phyloP scores from a whole-genome alignment of 2,113 vertebrate species.

The Scolopax mira region DNA sequence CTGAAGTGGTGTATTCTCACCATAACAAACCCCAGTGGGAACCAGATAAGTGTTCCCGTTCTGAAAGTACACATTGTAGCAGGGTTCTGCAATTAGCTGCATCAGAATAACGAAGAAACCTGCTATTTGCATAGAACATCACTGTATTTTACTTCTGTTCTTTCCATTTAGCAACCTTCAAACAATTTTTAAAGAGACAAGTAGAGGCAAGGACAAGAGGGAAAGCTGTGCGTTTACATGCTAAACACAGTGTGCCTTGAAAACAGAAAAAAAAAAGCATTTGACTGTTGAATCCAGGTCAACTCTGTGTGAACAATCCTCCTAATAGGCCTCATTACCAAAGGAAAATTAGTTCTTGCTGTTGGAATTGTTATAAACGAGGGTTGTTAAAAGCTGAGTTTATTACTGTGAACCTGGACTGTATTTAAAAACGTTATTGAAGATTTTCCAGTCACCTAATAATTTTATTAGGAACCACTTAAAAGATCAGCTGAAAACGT shows the following conservation, averaged over 20 bases:
- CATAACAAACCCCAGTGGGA: conserved; percentile 13
- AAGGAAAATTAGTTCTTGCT: conserved; percentile 48
- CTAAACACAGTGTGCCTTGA: background rate
- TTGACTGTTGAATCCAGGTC: conserved; percentile 45
- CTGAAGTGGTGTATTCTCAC: background rate
- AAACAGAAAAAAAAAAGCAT: background rate
- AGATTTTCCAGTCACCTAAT: conserved; percentile 53
- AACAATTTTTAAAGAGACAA: background rate
- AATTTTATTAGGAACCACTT: conserved; percentile 54
- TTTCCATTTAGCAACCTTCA: conserved; percentile 9
- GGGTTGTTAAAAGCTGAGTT: conserved; percentile 24
- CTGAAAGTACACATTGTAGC: conserved; percentile 9
- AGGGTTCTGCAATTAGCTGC: conserved; percentile 34
- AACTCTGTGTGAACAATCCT: conserved; percentile 32
- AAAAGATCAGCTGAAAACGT: conserved; percentile 44
- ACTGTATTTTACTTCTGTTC: background rate
- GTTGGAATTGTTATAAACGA: conserved; percentile 42
- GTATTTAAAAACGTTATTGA: conserved; percentile 25
- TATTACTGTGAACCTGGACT: conserved; percentile 24
- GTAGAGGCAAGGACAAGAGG: conserved; percentile 15
- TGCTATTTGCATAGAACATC: conserved; percentile 55
- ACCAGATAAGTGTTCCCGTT: background rate
- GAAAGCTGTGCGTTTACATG: conserved; percentile 10
- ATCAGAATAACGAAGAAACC: conserved; percentile 38
- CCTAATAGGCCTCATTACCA: conserved; percentile 46